These are phyloP conservation scores for Aphaenogaster ashmeadi DNA, from an alignment of 1,140 invertebrate genomes.

Conservation along the genomic window DNA sequence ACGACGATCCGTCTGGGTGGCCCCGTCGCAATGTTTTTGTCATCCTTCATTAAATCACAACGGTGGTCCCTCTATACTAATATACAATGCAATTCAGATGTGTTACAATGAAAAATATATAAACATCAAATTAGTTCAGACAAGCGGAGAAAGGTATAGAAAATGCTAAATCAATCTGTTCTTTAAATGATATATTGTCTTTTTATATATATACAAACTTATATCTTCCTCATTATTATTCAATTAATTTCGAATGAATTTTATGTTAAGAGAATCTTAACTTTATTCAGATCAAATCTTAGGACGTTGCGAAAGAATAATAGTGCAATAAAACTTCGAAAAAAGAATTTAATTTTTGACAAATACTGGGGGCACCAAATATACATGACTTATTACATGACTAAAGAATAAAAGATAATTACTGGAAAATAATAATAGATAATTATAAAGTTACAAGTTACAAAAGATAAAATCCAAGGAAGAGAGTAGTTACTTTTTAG, in stretches of 20 bases:
- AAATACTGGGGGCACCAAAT: background rate
- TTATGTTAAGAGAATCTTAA: background rate
- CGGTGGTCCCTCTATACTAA: background rate
- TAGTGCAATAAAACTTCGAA: background rate
- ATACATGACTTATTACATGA: background rate
- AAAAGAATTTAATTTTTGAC: background rate
- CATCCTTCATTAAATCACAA: constrained; percentile 9
- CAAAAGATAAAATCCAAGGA: background rate
- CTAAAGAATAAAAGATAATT: background rate
- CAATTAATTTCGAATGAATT: background rate
- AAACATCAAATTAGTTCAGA: background rate
- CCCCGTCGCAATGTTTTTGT: background rate
- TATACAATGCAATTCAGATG: background rate
- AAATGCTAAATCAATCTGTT: background rate
- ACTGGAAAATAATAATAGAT: too few relatives aligned
- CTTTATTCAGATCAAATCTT: background rate
- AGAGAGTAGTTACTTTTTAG: background rate
- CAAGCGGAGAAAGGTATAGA: background rate
- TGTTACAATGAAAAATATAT: background rate
- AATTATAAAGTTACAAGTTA: too few relatives aligned
- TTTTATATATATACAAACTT: background rate
- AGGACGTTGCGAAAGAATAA: background rate
- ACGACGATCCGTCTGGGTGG: background rate
- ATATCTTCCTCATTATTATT: background rate
- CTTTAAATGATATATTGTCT: background rate